Base-by-base conservation (phyloP, 2,113 vertebrate species). In the Microtus pennsylvanicus region DNA sequence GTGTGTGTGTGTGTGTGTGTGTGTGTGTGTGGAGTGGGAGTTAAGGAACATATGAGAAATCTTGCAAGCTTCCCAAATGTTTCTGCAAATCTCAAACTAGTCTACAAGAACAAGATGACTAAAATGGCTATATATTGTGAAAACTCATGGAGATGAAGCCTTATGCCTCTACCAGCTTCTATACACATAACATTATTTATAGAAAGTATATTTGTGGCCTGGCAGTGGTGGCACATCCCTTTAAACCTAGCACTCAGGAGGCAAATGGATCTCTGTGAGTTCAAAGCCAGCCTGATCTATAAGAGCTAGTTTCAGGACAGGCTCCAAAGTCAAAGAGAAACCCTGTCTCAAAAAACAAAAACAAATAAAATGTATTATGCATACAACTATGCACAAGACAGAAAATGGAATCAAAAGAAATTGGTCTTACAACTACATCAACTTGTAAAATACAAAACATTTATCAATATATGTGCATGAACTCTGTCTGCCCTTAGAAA, bases 401-500 rank as follows among this genome's bases (percentile, higher is more conserved):
- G 7, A 94, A 94, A 89, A 95, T 86, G 19, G 52, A 94, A 93
- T 30, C 30, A 3, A 93, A 89, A 94, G 89, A 63, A 86, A 86
- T 77, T 94, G 16, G 13, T 42, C 2, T 67, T 74, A 77, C 9
- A 16, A 86, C 8, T 89, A 21, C 3, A 93, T 74, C 11, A 47
- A 77, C 55, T 93, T 63, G 22, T 52, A 75, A 91, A 96, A 87
- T 74, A 58, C n/a, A 86, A 45, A 85, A 67, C 45, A 63, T 26
- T 65, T 72, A 74, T 5, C 30, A 94, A 7, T 77, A 65, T 35
- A 55, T 26, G 12, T 45, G 5, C 3, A 87, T 63, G 5, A 88
- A 11, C 9, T 81, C n/a, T 85, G 50, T 81, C n/a, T 85, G 50
- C 0, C 28, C 8, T 58, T 4, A 65, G 80, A 94, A 61, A 14